These are phyloP conservation scores for Drosophila pectinifera DNA, from an alignment of 1,140 invertebrate genomes.

Conservation along the genomic window DNA sequence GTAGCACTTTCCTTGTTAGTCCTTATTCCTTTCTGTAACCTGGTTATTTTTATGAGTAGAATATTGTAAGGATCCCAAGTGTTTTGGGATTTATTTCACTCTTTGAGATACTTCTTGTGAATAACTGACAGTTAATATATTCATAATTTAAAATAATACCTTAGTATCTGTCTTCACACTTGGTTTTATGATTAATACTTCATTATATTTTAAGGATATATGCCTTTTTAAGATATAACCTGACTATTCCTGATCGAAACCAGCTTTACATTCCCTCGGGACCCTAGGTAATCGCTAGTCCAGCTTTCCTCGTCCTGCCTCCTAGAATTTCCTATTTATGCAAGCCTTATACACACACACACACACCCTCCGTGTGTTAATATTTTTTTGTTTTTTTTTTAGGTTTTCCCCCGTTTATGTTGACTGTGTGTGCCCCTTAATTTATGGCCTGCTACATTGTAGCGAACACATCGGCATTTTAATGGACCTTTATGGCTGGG, in stretches of 20 bases:
- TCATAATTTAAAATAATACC: too few species aligned
- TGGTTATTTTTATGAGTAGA: too few species aligned
- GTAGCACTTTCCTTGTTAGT: constrained; percentile 28
- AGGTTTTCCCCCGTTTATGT: constrained; percentile 55
- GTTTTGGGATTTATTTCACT: too few species aligned
- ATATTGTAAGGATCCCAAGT: not conserved
- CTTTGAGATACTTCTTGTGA: too few species aligned
- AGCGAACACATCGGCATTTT: constrained; percentile 79
- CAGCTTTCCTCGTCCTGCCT: not conserved
- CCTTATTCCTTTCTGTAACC: not conserved
- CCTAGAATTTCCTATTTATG: constrained; percentile 20
- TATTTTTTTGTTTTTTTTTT: constrained; percentile 51
- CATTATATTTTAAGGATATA: too few species aligned
- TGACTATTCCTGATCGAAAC: too few species aligned
- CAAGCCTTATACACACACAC: constrained; percentile 16
- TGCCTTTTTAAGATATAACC: too few species aligned
- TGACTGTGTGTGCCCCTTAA: constrained; percentile 46
- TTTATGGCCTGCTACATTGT: constrained; percentile 76
- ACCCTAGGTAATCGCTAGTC: constrained; percentile 1
- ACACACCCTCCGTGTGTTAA: constrained; percentile 55
- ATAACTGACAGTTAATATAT: too few species aligned
- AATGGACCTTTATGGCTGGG: constrained; percentile 74
- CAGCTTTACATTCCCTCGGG: too few species aligned
- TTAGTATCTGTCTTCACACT: too few species aligned
- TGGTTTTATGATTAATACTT: too few species aligned